A percentile compares a stretch with the other conserved stretches of the same genome.
These are phyloP conservation scores for Prionailurus bengalensis DNA, from an alignment of 2,113 vertebrate genomes.

Conservation along the genomic window DNA sequence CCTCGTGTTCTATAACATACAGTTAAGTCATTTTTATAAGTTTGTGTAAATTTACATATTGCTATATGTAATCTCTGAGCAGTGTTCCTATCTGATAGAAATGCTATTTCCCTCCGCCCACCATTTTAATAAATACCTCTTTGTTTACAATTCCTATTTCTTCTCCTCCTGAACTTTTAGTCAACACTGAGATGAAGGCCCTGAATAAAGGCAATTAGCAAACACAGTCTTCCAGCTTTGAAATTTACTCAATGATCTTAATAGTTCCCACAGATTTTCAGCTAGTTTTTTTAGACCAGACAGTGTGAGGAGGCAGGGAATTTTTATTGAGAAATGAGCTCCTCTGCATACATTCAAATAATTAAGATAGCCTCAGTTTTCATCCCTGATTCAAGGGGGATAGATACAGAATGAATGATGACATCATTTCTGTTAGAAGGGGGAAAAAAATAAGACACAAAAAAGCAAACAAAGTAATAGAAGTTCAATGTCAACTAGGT, in stretches of 20 bases:
- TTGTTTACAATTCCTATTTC: neutral
- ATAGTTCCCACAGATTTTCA: slow-evolving; percentile 62
- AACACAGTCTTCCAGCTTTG: neutral
- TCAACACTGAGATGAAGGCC: slow-evolving; percentile 19
- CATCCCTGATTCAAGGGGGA: slow-evolving; percentile 32
- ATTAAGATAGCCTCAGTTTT: slow-evolving; percentile 63
- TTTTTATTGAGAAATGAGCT: slow-evolving; percentile 42
- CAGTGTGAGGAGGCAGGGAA: neutral
- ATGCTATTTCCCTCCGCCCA: neutral
- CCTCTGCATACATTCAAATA: neutral
- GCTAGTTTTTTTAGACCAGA: slow-evolving; percentile 48
- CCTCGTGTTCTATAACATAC: neutral
- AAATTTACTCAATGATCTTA: slow-evolving; percentile 28
- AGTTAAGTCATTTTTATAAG: slow-evolving; percentile 5
- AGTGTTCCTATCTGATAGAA: neutral
- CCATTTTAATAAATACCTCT: neutral
- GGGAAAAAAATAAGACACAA: neutral
- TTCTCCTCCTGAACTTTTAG: neutral
- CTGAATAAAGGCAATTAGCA: slow-evolving; percentile 59
- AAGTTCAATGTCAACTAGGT: slow-evolving; percentile 67
- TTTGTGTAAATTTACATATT: slow-evolving; percentile 10
- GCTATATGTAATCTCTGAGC: neutral
- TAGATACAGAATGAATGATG: slow-evolving; percentile 71
- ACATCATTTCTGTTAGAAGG: slow-evolving; percentile 49
- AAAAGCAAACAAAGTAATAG: slow-evolving; percentile 55